A percentile compares a stretch with the other conserved stretches of the same genome.
Conservation (phyloP, 2,888 invertebrate genomes). For the Leucania comma region DNA sequence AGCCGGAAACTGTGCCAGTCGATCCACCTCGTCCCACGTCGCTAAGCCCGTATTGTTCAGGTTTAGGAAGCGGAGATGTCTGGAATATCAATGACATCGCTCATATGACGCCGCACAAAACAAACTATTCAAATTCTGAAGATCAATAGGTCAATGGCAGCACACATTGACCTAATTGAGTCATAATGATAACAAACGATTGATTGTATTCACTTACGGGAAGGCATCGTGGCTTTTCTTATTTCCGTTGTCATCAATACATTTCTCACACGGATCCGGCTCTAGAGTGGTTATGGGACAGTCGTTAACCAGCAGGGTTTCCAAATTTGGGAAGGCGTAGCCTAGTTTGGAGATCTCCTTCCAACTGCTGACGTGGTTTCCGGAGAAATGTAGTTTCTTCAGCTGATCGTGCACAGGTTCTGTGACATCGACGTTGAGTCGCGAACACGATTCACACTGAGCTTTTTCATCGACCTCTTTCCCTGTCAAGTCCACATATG, state of each 20-base stretch:
- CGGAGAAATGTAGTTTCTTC: constrained; percentile 96
- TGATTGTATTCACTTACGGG: constrained; percentile 80
- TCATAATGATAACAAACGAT: constrained; percentile 36
- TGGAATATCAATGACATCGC: constrained; percentile 79
- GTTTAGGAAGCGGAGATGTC: constrained; percentile 94
- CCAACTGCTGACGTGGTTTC: constrained; percentile 97
- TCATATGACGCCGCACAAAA: constrained; percentile 61
- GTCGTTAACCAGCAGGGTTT: constrained; percentile 96
- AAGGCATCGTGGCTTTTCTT: constrained; percentile 92
- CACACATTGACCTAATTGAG: constrained; percentile 68
- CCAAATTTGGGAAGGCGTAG: constrained; percentile 95
- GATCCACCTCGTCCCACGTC: constrained; percentile 97
- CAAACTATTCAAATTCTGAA: constrained; percentile 69
- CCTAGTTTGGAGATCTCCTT: constrained; percentile 95
- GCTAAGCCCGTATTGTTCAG: constrained; percentile 95
- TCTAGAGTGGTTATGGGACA: constrained; percentile 93
- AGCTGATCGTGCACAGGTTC: constrained; percentile 92
- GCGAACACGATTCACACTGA: constrained; percentile 83
- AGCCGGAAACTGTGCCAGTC: constrained; percentile 95
- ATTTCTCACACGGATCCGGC: constrained; percentile 92
- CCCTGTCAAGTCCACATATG: constrained; percentile 93
- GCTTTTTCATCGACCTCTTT: constrained; percentile 81
- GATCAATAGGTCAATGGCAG: constrained; percentile 83
- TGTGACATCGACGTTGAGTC: constrained; percentile 77
- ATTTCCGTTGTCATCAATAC: constrained; percentile 85